phyloP scores from a whole-genome alignment of 2,888 invertebrate species.

The Nomada fucata region DNA sequence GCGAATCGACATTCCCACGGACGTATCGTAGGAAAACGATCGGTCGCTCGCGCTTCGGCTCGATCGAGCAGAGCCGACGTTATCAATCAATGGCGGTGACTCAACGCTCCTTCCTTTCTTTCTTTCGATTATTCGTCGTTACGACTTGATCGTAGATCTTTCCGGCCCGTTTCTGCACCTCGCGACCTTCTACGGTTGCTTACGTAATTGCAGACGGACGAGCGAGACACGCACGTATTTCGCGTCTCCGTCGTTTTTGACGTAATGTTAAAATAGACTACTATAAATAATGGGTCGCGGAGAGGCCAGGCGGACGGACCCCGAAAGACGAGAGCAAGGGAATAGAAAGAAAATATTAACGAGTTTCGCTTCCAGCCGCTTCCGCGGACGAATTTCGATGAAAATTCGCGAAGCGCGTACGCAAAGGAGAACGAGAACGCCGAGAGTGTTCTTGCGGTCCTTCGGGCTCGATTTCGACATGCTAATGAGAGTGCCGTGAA shows the following conservation, averaged over 20 bases:
- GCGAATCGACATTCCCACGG: constrained; percentile 36
- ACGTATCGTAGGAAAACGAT: constrained; percentile 35
- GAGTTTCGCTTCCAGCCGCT: background rate
- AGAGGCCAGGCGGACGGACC: background rate
- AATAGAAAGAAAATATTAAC: constrained; percentile 33
- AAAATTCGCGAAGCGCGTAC: background rate
- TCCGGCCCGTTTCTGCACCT: background rate
- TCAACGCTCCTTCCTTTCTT: constrained; percentile 36
- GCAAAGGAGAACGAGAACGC: background rate
- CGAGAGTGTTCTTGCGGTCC: background rate
- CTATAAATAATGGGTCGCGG: constrained; percentile 54
- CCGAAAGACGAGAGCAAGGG: background rate
- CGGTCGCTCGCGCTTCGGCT: constrained; percentile 7
- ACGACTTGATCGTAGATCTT: background rate
- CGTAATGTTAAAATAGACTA: constrained; percentile 65
- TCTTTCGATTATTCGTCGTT: background rate
- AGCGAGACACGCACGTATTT: background rate
- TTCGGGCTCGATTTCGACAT: background rate
- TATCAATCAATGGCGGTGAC: constrained; percentile 45
- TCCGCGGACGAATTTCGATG: background rate
- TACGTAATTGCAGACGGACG: constrained; percentile 21
- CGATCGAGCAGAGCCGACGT: constrained; percentile 10
- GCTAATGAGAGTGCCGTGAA: constrained; percentile 20
- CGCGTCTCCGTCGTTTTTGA: constrained; percentile 53
- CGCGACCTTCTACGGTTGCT: background rate